Evolutionary conservation across 2,113 vertebrate species (phyloP).

Genomic region (Percina caprodes): DNA sequence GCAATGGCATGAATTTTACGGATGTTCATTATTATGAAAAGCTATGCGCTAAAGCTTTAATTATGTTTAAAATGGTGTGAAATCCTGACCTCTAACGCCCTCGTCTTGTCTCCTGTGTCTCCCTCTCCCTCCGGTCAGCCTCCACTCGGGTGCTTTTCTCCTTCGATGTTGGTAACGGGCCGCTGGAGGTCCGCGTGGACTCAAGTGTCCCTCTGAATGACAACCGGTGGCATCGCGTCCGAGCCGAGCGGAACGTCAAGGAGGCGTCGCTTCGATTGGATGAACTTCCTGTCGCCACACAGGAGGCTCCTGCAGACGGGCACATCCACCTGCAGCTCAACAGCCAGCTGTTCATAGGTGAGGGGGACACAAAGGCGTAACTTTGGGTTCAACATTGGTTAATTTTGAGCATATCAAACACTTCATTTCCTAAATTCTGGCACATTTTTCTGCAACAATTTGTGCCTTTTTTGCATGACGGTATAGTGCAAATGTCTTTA

Average conservation of each 20-base stretch:
- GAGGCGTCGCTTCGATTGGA: conserved; percentile 92
- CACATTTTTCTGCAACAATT: no score
- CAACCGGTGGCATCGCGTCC: conserved; percentile 93
- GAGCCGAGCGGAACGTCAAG: conserved; percentile 92
- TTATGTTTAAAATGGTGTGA: not conserved
- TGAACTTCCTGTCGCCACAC: conserved; percentile 80
- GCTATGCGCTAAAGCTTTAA: not conserved
- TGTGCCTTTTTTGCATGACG: no score
- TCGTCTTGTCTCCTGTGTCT: not conserved
- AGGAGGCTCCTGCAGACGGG: conserved; percentile 87
- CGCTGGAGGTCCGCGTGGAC: conserved; percentile 87
- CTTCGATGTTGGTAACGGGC: conserved; percentile 97
- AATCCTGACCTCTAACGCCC: not conserved
- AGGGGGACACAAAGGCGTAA: not conserved
- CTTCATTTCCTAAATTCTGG: no score
- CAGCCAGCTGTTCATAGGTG: conserved; percentile 96
- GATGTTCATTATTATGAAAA: no score
- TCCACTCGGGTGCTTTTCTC: conserved; percentile 89
- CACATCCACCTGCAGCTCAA: conserved; percentile 94
- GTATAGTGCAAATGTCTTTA: no score
- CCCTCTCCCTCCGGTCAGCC: not conserved
- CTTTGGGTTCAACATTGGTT: no score
- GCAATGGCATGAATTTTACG: no score
- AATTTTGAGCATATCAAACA: no score
- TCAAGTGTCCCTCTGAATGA: conserved; percentile 86